These are phyloP conservation scores for Poeciliopsis gracilis DNA, from an alignment of 2,797 vertebrate species.

Conservation along the genomic window DNA sequence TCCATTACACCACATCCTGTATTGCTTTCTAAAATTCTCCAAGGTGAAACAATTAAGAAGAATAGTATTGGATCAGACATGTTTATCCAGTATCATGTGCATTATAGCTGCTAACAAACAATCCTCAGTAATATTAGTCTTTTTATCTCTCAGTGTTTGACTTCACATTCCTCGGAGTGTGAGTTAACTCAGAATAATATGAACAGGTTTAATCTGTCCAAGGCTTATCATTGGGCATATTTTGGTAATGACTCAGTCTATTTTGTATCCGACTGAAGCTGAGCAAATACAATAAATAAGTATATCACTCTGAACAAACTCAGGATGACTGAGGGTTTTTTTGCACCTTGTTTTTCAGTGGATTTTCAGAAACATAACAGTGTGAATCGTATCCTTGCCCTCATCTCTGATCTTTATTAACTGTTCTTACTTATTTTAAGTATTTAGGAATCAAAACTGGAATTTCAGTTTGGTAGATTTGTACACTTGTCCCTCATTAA, in stretches of 20 bases:
- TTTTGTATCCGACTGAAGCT: not conserved
- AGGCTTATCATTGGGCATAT: not conserved
- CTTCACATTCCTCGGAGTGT: conserved; percentile 1
- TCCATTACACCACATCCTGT: not conserved
- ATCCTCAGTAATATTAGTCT: not conserved
- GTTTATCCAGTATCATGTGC: not conserved
- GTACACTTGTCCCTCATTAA: not conserved
- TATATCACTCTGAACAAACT: not conserved
- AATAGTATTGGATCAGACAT: not conserved
- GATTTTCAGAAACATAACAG: not conserved
- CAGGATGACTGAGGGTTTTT: not conserved
- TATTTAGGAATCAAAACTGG: not conserved
- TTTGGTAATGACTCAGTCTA: not conserved
- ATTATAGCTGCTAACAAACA: not conserved
- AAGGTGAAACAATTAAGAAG: not conserved
- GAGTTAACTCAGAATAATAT: conserved; percentile 22
- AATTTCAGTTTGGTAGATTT: not conserved
- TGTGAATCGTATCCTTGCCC: not conserved
- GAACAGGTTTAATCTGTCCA: not conserved
- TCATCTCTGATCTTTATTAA: not conserved
- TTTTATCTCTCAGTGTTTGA: conserved; percentile 6
- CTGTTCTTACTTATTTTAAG: too few species aligned
- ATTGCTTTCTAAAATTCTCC: not conserved
- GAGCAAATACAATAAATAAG: conserved; percentile 29
- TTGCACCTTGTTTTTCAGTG: not conserved